Conservation (phyloP, 2,113 vertebrate genomes). For the Alces alces region DNA sequence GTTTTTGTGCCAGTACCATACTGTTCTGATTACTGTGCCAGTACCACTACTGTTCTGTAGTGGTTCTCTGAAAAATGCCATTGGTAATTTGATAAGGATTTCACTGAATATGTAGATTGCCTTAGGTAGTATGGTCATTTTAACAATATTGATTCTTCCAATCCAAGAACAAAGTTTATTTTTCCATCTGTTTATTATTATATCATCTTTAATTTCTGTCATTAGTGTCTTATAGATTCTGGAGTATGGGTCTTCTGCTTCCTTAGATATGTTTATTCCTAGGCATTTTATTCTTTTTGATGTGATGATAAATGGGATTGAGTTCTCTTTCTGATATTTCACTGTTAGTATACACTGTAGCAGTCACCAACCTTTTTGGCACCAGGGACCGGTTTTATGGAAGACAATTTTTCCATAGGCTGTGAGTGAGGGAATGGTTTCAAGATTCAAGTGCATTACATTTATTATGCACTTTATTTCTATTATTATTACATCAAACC, state of each 20-base stretch:
- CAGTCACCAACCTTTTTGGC: neutral
- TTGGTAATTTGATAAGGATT: neutral
- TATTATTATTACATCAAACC: neutral
- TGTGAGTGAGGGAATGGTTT: neutral
- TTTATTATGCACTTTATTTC: neutral
- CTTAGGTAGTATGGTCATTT: neutral
- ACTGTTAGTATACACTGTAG: neutral
- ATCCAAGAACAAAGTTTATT: neutral
- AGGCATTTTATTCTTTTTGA: neutral
- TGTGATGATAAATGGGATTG: neutral
- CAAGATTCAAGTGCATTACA: neutral
- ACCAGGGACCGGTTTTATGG: neutral
- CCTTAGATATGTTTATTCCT: neutral
- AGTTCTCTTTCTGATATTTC: neutral
- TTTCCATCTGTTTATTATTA: neutral
- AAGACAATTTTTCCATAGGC: neutral
- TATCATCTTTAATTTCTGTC: neutral
- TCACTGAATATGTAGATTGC: neutral
- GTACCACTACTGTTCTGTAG: neutral
- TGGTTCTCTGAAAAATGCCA: neutral
- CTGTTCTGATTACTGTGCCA: neutral
- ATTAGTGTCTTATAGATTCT: neutral
- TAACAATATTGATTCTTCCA: neutral
- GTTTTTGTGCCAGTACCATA: neutral
- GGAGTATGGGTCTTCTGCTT: neutral